Conservation (phyloP, 1,140 invertebrate species). For the Calycopis cecrops region DNA sequence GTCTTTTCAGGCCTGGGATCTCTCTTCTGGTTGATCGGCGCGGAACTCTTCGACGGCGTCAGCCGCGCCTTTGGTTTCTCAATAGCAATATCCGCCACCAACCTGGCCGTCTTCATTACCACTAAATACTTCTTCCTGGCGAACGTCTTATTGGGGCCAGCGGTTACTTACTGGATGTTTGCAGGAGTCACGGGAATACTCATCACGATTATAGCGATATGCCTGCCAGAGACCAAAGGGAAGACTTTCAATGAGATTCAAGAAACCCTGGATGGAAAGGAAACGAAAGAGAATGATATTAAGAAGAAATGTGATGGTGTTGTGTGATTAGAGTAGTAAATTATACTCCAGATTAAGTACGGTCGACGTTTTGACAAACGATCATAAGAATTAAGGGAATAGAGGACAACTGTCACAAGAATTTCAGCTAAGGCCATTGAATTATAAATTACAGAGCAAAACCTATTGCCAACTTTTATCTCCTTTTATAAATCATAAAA, state of each 20-base stretch:
- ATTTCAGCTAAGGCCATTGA: too few relatives aligned
- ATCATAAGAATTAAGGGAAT: too few relatives aligned
- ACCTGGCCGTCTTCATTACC: constrained; percentile 77
- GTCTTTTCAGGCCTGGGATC: constrained; percentile 48
- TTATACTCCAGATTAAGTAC: too few relatives aligned
- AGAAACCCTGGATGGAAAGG: neutral
- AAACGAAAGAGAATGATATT: neutral
- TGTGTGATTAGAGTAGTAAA: neutral
- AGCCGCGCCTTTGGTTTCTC: constrained; percentile 37
- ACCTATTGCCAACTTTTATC: too few relatives aligned
- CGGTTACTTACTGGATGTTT: constrained; percentile 29
- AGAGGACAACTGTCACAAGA: too few relatives aligned
- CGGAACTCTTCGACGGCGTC: constrained; percentile 52
- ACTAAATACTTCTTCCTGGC: constrained; percentile 30
- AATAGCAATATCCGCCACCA: constrained; percentile 59
- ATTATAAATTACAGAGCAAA: too few relatives aligned
- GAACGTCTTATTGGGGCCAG: constrained; percentile 21
- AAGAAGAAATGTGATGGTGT: neutral
- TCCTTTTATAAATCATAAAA: too few relatives aligned
- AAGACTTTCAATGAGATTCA: constrained; percentile 28
- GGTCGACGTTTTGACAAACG: too few relatives aligned
- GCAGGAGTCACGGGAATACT: constrained; percentile 17
- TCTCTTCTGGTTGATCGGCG: constrained; percentile 38
- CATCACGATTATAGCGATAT: constrained; percentile 15
- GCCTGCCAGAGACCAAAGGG: constrained; percentile 27